Evolutionary conservation across 2,113 vertebrate genomes (phyloP).

Genomic region (Ginglymostoma cirratum): DNA sequence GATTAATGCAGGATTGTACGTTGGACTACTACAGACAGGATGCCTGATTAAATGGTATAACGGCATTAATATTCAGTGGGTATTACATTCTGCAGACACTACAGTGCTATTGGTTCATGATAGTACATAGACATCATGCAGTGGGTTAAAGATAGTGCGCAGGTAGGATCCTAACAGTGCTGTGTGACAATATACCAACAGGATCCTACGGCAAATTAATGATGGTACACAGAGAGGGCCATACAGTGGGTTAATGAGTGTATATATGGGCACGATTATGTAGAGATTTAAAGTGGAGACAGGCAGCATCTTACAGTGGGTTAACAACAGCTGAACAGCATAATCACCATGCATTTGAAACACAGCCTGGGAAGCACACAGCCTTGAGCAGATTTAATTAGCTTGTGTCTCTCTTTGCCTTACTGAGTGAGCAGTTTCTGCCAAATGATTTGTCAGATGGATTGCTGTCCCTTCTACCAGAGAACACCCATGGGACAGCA

Average conservation of each 20-base stretch:
- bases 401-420: background rate
- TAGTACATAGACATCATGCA: background rate
- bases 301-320: background rate
- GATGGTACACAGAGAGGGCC: background rate
- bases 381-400: background rate
- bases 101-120: too few relatives aligned
- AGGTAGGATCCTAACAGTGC: background rate
- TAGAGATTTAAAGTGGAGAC: background rate
- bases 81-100: background rate
- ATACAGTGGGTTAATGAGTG: background rate
- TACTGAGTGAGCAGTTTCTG: background rate
- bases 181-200: background rate
- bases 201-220: background rate
- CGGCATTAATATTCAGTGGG: too few relatives aligned
- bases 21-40: background rate
- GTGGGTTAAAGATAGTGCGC: background rate
- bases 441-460: background rate
- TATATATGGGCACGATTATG: background rate
- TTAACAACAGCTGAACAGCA: background rate
- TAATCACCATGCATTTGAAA: background rate
- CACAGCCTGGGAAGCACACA: background rate
- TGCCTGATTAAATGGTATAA: too few relatives aligned
- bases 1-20: too few relatives aligned
- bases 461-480: background rate
- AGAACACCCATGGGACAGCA: background rate